Base-by-base conservation (phyloP, 2,113 vertebrate species). In the Pterocles orientalis region DNA sequence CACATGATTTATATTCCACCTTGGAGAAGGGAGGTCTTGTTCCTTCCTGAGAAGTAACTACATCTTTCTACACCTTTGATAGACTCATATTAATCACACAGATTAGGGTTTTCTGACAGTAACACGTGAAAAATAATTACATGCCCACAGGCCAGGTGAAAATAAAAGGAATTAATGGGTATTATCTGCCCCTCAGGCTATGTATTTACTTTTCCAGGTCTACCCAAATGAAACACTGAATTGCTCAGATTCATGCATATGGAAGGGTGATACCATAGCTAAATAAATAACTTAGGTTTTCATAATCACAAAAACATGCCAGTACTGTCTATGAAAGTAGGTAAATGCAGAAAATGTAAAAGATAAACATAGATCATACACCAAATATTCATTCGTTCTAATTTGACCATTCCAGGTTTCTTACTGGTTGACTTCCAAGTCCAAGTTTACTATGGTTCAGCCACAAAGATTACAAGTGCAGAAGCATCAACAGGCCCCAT, bases 21-120 rank as follows among this genome's bases (percentile, higher is more conserved):
- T 53, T 60, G 33, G 69, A 95, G 39, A 92, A 94, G 17, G 14
- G 29, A 94, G 39, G 34, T 47, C 77, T 64, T 79, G 39, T 11
- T 94, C 39, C 53, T 89, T 84, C 86, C 53, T 64, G 47, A 94
- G 81, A 86, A 94, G 51, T 84, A 94, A 51, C 60, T 73, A 53
- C 1, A 4, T 26, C 34, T 75, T 94, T 82, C 88, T 81, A 73
- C 34, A 75, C 23, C 64, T 88, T 75, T 75, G 81, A 75, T 0
- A 78, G 88, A 56, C n/a, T 75, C 29, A 51, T 9, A 92, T 86
- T 78, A 84, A 91, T 84, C 86, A 89, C 33, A 60, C 26, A 82
- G 72, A 29, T 92, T 25, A 88, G n/a, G 10, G 20, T 56, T 75
- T 86, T 70, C 77, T 62, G 66, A 91, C 53, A 43, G 72, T 25